phyloP scores from a whole-genome alignment of 2,113 vertebrate genomes.

The Nymphicus hollandicus region DNA sequence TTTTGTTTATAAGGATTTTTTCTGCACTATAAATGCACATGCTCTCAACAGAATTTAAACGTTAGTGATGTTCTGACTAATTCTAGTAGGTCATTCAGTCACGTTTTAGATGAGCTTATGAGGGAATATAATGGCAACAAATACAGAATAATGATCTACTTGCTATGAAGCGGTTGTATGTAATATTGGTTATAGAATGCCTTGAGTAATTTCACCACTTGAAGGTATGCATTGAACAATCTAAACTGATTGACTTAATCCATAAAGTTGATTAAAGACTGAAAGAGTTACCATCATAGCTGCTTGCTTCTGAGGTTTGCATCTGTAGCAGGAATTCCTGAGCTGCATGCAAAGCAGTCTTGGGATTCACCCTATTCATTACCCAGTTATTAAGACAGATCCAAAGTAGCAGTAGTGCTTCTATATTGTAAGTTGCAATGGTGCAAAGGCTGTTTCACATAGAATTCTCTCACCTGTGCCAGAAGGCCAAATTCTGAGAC shows the following conservation, averaged over 20 bases:
- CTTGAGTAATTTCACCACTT: neutral
- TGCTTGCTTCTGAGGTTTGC: neutral
- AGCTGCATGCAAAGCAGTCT: neutral
- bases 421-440: neutral
- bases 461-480: neutral
- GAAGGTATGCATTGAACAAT: neutral
- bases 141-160: neutral
- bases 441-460: neutral
- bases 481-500: neutral
- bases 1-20: neutral
- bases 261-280: slow-evolving; percentile 1
- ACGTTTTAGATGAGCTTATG: neutral
- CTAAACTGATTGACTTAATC: neutral
- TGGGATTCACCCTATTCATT: neutral
- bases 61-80: neutral
- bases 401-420: neutral
- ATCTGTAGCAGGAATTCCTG: neutral
- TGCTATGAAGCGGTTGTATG: neutral
- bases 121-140: neutral
- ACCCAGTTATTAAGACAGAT: neutral
- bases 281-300: neutral
- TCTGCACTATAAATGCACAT: neutral
- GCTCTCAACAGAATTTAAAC: neutral
- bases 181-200: neutral
- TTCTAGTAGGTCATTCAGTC: neutral